Evolutionary conservation across 1,140 invertebrate genomes (phyloP).

Genomic region (Parapsyche elsis): DNA sequence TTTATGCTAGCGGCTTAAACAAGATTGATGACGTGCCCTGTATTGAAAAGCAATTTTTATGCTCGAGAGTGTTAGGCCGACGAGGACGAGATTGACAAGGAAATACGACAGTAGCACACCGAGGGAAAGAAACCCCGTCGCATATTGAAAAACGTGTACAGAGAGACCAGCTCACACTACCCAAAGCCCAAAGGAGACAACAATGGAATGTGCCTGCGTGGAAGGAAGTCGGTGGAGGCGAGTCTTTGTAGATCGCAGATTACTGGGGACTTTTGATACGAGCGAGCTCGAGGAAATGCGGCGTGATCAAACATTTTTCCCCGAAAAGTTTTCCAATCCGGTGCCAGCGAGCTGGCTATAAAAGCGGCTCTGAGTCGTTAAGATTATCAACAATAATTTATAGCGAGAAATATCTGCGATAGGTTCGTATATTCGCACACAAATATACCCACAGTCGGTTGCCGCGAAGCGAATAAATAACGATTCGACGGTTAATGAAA

Average conservation of each 20-base stretch:
- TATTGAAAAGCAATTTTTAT: conserved; percentile 24
- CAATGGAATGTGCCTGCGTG: conserved; percentile 10
- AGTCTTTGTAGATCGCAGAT: conserved; percentile 16
- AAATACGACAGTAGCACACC: conserved; percentile 18
- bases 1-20: conserved; percentile 6
- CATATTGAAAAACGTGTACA: conserved; percentile 13
- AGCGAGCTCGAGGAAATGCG: neutral
- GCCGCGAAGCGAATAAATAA: no score
- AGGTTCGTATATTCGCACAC: neutral
- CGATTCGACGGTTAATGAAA: no score
- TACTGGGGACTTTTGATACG: conserved; percentile 22
- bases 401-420: conserved; percentile 3
- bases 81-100: neutral
- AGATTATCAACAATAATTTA: conserved; percentile 24
- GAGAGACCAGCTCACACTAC: neutral
- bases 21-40: conserved; percentile 14
- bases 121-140: neutral
- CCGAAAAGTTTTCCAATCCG: conserved; percentile 13
- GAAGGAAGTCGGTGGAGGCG: neutral
- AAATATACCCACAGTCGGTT: no score
- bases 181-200: neutral
- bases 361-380: conserved; percentile 14
- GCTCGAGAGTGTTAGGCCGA: neutral
- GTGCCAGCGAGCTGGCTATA: neutral
- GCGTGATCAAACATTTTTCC: conserved; percentile 21